Percentiles rank a stretch among this genome's conserved stretches.
Evolutionary conservation across 2,888 invertebrate genomes (phyloP).

Genomic region (Melitaea athalia): DNA sequence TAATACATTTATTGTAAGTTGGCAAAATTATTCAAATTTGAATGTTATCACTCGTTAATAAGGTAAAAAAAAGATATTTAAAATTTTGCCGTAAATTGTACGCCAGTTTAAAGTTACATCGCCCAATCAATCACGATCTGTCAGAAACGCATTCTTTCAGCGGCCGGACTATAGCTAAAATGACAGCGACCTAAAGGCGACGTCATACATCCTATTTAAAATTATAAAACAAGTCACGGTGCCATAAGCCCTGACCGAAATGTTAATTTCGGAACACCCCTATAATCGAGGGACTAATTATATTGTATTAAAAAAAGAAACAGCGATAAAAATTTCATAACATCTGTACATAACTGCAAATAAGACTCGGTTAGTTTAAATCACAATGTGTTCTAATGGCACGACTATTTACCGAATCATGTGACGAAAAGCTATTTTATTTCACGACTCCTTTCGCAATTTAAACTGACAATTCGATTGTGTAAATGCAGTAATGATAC

Average conservation of each 20-base stretch:
- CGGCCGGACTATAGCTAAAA: too few species aligned
- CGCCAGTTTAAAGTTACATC: too few species aligned
- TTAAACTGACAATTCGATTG: slow-evolving; percentile 59
- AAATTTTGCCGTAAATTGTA: too few species aligned
- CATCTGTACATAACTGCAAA: slow-evolving; percentile 6
- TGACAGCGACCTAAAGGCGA: too few species aligned
- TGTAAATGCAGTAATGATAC: slow-evolving; percentile 54
- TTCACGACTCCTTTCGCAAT: slow-evolving; percentile 71
- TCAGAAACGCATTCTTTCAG: too few species aligned
- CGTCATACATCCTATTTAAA: too few species aligned
- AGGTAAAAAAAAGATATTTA: too few species aligned
- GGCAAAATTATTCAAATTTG: too few species aligned
- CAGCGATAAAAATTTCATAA: slow-evolving; percentile 13
- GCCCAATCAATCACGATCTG: too few species aligned
- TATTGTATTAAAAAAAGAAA: background rate
- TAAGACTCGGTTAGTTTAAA: slow-evolving; percentile 15
- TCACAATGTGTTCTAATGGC: slow-evolving; percentile 19
- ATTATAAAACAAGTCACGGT: too few species aligned
- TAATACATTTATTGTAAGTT: too few species aligned
- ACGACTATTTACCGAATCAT: slow-evolving; percentile 57
- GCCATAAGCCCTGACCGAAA: background rate
- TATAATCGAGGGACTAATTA: background rate
- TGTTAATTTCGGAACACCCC: background rate
- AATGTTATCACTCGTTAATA: too few species aligned
- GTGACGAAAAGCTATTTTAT: slow-evolving; percentile 74